phyloP scores from a whole-genome alignment of 2,113 vertebrate species.

The Cheilinus undulatus region DNA sequence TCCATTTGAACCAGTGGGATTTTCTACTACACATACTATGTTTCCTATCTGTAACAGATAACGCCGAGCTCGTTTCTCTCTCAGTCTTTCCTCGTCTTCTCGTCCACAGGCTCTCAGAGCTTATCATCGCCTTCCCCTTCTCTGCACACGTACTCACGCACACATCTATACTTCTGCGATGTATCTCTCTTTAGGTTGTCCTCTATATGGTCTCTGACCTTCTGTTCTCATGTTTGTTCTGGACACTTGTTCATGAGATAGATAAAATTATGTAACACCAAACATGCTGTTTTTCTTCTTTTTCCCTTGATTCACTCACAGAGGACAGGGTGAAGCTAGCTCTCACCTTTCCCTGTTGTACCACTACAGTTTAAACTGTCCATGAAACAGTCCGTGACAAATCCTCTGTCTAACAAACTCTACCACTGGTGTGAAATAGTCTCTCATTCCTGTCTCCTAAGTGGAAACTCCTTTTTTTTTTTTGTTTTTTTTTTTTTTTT shows the following conservation, averaged over 20 bases:
- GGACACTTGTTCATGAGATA: constrained; percentile 24
- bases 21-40: constrained; percentile 2
- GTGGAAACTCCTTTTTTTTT: neutral
- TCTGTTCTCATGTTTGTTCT: constrained; percentile 23
- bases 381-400: neutral
- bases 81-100: neutral
- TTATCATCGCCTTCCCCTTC: constrained; percentile 11
- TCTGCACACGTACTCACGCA: neutral
- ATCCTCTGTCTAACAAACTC: neutral
- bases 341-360: neutral
- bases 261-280: constrained; percentile 13
- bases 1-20: neutral
- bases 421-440: neutral
- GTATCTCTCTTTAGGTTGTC: constrained; percentile 19
- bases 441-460: too few relatives aligned
- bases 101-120: neutral
- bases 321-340: neutral
- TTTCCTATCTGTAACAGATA: neutral
- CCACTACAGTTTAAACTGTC: neutral
- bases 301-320: neutral
- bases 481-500: too few relatives aligned
- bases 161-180: neutral
- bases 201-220: constrained; percentile 41
- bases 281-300: neutral
- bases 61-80: neutral